Evolutionary conservation across 2,888 invertebrate genomes (phyloP), one percentile per base, ranked within the genome.

Genomic region (Leptinotarsa rubiginosa): DNA sequence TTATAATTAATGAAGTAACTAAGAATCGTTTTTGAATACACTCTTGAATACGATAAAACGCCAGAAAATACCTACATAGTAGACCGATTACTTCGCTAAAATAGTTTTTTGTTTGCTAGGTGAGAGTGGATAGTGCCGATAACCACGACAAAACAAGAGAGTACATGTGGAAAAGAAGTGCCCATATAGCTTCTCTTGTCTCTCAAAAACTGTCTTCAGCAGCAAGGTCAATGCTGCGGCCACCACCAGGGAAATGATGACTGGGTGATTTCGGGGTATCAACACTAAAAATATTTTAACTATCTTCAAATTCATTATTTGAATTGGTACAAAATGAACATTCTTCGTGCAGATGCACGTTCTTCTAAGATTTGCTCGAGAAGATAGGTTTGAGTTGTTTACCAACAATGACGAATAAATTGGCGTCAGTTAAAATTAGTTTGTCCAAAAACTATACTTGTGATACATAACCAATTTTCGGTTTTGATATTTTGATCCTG

Each of bases 71-170:
- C 31, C 31, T 7, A 7, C 7, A 31, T 31, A 7, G 31, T 41
- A 10, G 41, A 12, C 10, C 5, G 18, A 56, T 56, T 56, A n/a
- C 3, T 56, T 18, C 22, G 20, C 10, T 18, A 18, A 56, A 22
- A 56, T 22, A 18, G 12, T 50, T 50, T 15, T 50, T 50, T 50
- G 1, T 16, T 41, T 73, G 12, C 15, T 86, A 95, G 95, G 94
- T 96, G 49, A 92, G 95, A 82, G 94, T 96, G 22, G 96, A 96
- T 85, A 95, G 95, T 86, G 89, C 91, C 74, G 93, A 93, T 83
- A 93, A 95, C 84, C 95, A 95, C 85, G 96, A 96, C 87, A 92
- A 94, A 84, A 96, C 95, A 13, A 90, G 95, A 72, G 95, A 96
- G 86, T 92, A 95, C 81, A 92, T 95, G 65, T 96, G 96, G 96